Evolutionary conservation across 1,140 invertebrate genomes (phyloP).

Genomic region (Brachionus koreanus): DNA sequence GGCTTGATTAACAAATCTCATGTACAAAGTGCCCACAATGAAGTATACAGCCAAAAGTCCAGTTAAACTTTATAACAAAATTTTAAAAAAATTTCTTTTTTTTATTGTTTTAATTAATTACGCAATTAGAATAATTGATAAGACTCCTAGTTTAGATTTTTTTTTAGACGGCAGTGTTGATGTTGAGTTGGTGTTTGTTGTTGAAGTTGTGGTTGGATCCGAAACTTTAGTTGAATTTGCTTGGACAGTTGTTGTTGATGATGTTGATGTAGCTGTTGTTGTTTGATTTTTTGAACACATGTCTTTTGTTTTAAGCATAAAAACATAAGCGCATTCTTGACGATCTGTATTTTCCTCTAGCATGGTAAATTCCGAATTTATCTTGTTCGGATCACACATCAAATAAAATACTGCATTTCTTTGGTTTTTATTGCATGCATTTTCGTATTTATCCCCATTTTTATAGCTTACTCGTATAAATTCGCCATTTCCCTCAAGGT

Average conservation of each 20-base stretch:
- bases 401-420: constrained; percentile 28
- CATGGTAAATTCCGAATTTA: background rate
- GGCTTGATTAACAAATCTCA: constrained; percentile 36
- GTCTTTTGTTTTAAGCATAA: background rate
- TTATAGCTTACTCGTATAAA: constrained; percentile 3
- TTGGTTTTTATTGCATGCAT: constrained; percentile 10
- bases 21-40: constrained; percentile 16
- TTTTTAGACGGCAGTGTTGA: background rate
- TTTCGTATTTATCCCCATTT: constrained; percentile 10
- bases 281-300: background rate
- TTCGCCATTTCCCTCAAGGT: background rate
- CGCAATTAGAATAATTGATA: constrained; percentile 35
- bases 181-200: background rate
- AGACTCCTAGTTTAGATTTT: constrained; percentile 30
- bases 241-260: background rate
- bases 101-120: background rate
- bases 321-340: constrained; percentile 18
- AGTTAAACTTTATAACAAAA: background rate
- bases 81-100: background rate
- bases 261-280: background rate
- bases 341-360: constrained; percentile 27
- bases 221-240: background rate
- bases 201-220: background rate
- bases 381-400: background rate
- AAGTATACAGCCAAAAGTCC: constrained; percentile 5